Evolutionary conservation across 1,140 invertebrate species (phyloP), one percentile per base, ranked within the genome.

Genomic region (Odontomachus brunneus): DNA sequence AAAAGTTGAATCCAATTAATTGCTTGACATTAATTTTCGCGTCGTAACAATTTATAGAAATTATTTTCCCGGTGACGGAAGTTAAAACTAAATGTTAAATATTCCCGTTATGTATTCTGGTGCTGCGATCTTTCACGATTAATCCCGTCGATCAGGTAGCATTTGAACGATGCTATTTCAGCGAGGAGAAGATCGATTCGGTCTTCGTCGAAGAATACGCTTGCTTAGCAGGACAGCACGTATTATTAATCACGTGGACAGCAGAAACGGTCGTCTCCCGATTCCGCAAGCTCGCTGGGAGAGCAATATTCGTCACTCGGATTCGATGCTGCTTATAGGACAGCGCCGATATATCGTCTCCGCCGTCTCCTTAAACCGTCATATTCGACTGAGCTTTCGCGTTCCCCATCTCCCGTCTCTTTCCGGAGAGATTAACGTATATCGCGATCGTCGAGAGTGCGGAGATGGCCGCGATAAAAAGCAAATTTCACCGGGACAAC

Each of bases 221-320:
- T 67, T 19, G 74, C 26, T 17, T 1, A 5, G 29, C 19, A 49
- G 55, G 44, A 67, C 26, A 69, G 12, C 15, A 12, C 49, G 65
- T 44, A 48, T 78, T 78, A 78, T 78, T 78, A 78, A 78, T 78
- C 75, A 69, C 29, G 17, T 22, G 63, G 51, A 78, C 63, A 57
- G 51, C 15, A 29, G 63, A 57, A 69, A 78, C 14, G 75, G 29
- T 67, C 22, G 62, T 69, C 63, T 69, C 44, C 22, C 75, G 75
- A 57, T 78, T 49, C 22, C 63, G 63, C 49, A 55, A 78, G 49
- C 75, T 69, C 51, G 48, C 73, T 49, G 33, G 75, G 19, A 78
- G 22, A 44, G 75, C 63, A 78, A 78, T 78, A 78, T 78, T 78
- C 75, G 69, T 78, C 63, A 78, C 22, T 69, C 75, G 33, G 33